These are phyloP conservation scores for Mormyrus hasselquistii DNA, from an alignment of 2,797 vertebrate species.

Conservation along the genomic window DNA sequence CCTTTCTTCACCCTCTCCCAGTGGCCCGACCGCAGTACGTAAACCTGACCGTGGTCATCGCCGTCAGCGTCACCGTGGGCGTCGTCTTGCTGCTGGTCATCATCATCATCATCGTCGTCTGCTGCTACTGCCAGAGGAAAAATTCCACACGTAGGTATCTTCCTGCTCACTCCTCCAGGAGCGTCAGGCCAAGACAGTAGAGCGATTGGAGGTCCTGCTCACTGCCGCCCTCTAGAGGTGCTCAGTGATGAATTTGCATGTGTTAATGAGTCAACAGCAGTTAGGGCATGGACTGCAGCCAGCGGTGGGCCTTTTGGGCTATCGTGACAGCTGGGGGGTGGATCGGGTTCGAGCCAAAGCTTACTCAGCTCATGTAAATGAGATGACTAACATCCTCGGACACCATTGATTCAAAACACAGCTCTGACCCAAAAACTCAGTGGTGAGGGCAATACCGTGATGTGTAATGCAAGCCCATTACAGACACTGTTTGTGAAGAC, in stretches of 20 bases:
- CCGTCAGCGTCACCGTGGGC: not conserved
- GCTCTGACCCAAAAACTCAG: not conserved
- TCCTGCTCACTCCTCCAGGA: not conserved
- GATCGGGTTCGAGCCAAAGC: not conserved
- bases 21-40: not conserved
- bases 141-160: not conserved
- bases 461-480: not conserved
- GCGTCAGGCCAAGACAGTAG: not conserved
- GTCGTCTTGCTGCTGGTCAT: not conserved
- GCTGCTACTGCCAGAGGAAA: not conserved
- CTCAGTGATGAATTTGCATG: not conserved
- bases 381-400: not conserved
- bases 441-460: not conserved
- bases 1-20: not conserved
- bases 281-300: not conserved
- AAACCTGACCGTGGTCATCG: not conserved
- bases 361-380: not conserved
- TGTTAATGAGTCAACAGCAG: not conserved
- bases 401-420: not conserved
- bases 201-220: not conserved
- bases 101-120: not conserved
- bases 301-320: not conserved
- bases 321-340: not conserved
- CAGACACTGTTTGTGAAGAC: not conserved
- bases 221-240: not conserved